Evolutionary conservation across 2,888 invertebrate species (phyloP), one percentile per base, ranked within the genome.

Genomic region (Acrobasis consociella): DNA sequence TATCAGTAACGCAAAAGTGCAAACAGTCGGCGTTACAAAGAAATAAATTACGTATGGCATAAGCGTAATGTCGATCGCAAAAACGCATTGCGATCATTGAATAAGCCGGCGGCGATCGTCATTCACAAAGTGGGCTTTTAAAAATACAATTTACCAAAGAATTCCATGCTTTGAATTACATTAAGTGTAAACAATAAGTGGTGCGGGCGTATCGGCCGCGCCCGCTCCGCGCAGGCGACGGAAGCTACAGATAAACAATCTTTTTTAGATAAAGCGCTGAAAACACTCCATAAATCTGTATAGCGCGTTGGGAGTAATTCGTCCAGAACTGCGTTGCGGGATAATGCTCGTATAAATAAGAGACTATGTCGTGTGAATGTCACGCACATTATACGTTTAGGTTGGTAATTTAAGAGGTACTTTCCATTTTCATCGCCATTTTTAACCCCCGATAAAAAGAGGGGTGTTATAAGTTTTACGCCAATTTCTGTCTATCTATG

Each of bases 151-250:
- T 87, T 89, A 88, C 87, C 77, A 76, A 87, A 83, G 90, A 90
- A 90, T 90, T 90, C 89, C 90, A 87, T 91, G 91, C 89, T 87
- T 90, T 87, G 91, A 92, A 91, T 92, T 89, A 89, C 88, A 91
- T 91, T 91, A 91, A 89, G 89, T 89, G 91, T 91, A 90, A 91
- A 91, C 90, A 91, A 91, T 90, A 88, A 89, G 85, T 83, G 86
- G 80, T 85, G 89, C 79, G 86, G 85, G 89, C 90, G 90, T 91
- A 91, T 91, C 90, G 86, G 82, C 79, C 72, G 84, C 82, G 31
- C 31, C 31, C 31, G 31, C 31, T 8, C 31, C 7, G 31, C 31
- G 85, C 81, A 87, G 86, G 82, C 80, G 91, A 91, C 91, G 92
- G 91, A 92, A 91, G 89, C 84, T 73, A 78, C 80, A 89, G 90